Conservation (phyloP, 2,113 vertebrate genomes). For the Eubucco bourcierii region DNA sequence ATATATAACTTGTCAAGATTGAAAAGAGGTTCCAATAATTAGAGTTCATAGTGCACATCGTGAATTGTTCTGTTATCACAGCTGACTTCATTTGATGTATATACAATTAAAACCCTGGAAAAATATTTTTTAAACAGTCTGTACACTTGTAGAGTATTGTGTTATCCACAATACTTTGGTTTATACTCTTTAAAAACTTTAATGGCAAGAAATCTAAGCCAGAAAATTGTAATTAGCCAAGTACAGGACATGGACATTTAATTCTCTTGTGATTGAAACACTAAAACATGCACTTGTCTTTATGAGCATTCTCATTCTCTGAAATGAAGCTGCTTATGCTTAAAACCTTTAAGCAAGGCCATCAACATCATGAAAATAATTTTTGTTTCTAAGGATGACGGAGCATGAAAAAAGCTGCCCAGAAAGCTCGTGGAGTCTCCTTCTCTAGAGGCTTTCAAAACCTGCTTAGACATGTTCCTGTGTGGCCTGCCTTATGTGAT, state of each 20-base stretch:
- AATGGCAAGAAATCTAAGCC: neutral
- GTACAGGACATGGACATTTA: accelerated
- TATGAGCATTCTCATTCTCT: neutral
- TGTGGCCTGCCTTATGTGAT: too few relatives aligned
- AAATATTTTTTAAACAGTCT: neutral
- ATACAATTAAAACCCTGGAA: neutral
- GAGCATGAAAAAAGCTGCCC: too few relatives aligned
- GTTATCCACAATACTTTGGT: neutral
- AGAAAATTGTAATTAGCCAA: neutral
- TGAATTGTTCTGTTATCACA: neutral
- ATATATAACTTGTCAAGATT: neutral
- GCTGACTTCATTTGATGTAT: neutral
- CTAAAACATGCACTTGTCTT: neutral
- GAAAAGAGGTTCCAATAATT: neutral
- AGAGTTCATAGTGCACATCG: neutral
- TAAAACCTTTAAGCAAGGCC: neutral
- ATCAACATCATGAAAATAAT: too few relatives aligned
- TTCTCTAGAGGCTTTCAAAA: too few relatives aligned
- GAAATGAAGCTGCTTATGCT: neutral
- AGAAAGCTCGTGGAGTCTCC: too few relatives aligned
- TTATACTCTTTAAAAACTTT: neutral
- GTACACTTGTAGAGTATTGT: neutral
- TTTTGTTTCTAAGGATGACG: too few relatives aligned
- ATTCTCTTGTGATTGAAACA: neutral
- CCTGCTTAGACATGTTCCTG: too few relatives aligned